These are phyloP conservation scores for Toxotes chatareus DNA, from an alignment of 2,113 vertebrate species.

Conservation along the genomic window DNA sequence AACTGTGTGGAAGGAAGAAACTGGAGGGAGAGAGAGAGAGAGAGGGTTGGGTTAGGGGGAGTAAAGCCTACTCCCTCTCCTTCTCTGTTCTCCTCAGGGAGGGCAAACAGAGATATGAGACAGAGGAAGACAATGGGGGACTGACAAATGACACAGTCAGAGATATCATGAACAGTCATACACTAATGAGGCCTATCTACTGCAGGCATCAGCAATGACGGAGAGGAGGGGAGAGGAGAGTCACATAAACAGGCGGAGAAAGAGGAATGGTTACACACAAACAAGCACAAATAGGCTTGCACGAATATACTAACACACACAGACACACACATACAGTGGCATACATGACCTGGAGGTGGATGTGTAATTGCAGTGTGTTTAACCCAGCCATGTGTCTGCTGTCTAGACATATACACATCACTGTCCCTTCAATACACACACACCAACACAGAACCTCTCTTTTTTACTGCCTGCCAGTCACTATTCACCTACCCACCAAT, in stretches of 20 bases:
- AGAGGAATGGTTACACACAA: slow-evolving; percentile 37
- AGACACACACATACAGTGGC: slow-evolving; percentile 59
- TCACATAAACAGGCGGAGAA: slow-evolving; percentile 27
- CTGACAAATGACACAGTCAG: slow-evolving; percentile 72
- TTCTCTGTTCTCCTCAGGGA: slow-evolving; percentile 57
- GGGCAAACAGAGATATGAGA: slow-evolving; percentile 67
- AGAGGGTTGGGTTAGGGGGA: slow-evolving; percentile 21
- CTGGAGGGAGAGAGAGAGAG: slow-evolving; percentile 33
- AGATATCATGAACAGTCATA: slow-evolving; percentile 77
- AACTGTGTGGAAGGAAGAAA: slow-evolving; percentile 41
- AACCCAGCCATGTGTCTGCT: slow-evolving; percentile 81
- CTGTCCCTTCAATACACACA: slow-evolving; percentile 50
- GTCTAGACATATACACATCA: slow-evolving; percentile 80
- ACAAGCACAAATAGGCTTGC: slow-evolving; percentile 51
- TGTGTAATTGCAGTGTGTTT: slow-evolving; percentile 84
- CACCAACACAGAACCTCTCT: slow-evolving; percentile 2
- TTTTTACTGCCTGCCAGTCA: slow-evolving; percentile 58
- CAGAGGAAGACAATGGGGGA: slow-evolving; percentile 70
- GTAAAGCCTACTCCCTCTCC: slow-evolving; percentile 43
- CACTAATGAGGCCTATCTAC: slow-evolving; percentile 74
- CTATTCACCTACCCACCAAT: slow-evolving; percentile 51
- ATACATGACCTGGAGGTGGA: slow-evolving; percentile 74
- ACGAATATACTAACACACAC: slow-evolving; percentile 45
- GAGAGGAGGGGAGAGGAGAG: neutral
- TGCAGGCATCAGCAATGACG: slow-evolving; percentile 56